Base-by-base conservation (phyloP, 2,797 vertebrate species). In the Anolis apletophallus region DNA sequence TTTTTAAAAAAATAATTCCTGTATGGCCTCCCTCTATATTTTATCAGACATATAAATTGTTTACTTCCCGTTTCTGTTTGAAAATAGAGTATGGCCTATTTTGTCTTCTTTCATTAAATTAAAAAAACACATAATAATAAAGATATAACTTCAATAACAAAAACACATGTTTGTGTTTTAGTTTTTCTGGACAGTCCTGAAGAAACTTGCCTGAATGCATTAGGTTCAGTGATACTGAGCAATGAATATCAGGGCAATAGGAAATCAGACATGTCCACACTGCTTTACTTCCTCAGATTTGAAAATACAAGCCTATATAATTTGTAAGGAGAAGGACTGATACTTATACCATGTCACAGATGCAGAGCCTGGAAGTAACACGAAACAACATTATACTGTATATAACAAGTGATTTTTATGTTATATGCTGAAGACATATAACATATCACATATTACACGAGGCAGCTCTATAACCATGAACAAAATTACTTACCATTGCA, bases 1-100 rank as follows among this genome's bases (percentile, higher is more conserved):
- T 84, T 72, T 79, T 83, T 94, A 91, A 94, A 40, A 91, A 94
- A 40, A 89, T 92, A 96, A 96, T 95, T 93, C 93, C 92, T 92
- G 59, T 88, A 91, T 92, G 94, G 93, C 93, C 86, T 88, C 83
- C 93, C 86, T 88, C 83, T 89, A 85, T 46, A 91, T 93, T 94
- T 95, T 92, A 91, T 88, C 57, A 75, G 64, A 90, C 85, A 91
- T 91, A 88, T 89, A 94, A 91, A 94, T 91, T 73, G 92, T 94
- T 90, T 87, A 90, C 78, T 90, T 84, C 81, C 86, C 67, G 81
- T 81, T 92, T 93, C 32, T 40, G 54, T 72, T 36, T 91, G 87
- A 94, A 85, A 91, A 87, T 90, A 87, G 89, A 84, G 83, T 93
- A 88, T 83, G 84, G 83, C 77, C 59, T 83, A 80, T 93, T 94